phyloP scores from a whole-genome alignment of 2,113 vertebrate genomes.

The Oreamnos americanus region DNA sequence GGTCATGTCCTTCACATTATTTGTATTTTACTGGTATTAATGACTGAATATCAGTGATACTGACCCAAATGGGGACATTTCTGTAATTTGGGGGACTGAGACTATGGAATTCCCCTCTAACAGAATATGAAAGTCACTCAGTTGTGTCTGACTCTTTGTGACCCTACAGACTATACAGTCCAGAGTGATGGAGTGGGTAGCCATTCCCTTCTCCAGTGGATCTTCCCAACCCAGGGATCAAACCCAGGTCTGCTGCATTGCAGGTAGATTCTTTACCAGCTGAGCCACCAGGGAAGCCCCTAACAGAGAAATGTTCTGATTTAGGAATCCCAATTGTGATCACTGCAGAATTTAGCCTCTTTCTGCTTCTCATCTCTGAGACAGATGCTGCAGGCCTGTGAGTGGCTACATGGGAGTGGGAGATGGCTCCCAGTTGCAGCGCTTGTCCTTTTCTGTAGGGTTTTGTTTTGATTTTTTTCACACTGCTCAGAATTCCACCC shows the following conservation, averaged over 20 bases:
- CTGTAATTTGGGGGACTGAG: not conserved
- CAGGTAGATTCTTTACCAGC: not conserved
- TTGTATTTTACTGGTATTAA: not conserved
- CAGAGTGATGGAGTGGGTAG: not conserved
- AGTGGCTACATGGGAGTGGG: not conserved
- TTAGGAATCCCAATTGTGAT: not conserved
- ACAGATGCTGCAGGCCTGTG: not conserved
- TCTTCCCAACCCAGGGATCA: not conserved
- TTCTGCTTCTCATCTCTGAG: not conserved
- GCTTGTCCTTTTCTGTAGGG: not conserved
- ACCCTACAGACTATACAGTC: not conserved
- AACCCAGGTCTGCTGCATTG: not conserved
- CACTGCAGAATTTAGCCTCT: not conserved
- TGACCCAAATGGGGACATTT: not conserved
- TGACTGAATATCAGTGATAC: not conserved
- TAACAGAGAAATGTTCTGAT: not conserved
- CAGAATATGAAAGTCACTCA: not conserved
- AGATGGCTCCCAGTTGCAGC: not conserved
- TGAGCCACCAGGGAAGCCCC: not conserved
- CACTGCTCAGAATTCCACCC: constrained; percentile 38
- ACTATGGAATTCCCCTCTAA: not conserved
- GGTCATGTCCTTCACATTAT: not conserved
- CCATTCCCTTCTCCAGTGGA: not conserved
- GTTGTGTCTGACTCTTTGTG: not conserved
- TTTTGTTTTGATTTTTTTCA: constrained; percentile 67